A percentile compares a stretch with the other conserved stretches of the same genome.
These are phyloP conservation scores for Bufo gargarizans DNA, from an alignment of 2,113 vertebrate species.

Conservation along the genomic window DNA sequence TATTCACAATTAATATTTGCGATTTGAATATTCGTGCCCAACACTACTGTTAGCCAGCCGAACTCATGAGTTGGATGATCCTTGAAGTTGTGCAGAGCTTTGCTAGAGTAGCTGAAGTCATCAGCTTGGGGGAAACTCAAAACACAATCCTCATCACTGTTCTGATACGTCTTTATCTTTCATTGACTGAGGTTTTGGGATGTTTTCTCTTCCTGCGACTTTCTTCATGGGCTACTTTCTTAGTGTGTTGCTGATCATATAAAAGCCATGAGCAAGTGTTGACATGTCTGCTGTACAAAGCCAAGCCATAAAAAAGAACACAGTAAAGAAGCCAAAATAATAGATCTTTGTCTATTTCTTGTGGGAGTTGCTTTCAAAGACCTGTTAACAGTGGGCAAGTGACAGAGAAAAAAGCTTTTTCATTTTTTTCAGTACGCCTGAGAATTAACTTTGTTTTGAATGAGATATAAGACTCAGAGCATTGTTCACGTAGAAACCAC, in stretches of 20 bases:
- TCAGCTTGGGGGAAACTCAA: background rate
- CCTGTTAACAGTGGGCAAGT: background rate
- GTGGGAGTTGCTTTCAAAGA: constrained; percentile 49
- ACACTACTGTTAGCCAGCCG: too few species aligned
- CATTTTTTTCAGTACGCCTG: constrained; percentile 5
- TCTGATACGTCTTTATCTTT: background rate
- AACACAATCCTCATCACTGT: background rate
- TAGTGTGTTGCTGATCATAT: background rate
- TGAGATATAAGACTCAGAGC: constrained; percentile 3
- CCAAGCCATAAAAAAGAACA: constrained; percentile 20
- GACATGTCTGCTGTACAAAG: constrained; percentile 4
- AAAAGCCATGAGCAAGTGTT: background rate
- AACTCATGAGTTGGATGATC: background rate
- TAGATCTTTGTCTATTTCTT: constrained; percentile 31
- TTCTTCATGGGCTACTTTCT: background rate
- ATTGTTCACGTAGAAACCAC: background rate
- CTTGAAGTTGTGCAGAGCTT: background rate
- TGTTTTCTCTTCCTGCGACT: background rate
- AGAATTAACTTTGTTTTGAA: background rate
- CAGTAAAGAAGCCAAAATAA: background rate
- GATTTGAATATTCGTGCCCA: too few species aligned
- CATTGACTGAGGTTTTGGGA: background rate
- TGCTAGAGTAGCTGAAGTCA: background rate
- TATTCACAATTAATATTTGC: too few species aligned
- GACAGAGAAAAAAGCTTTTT: constrained; percentile 4